Evolutionary conservation across 1,140 invertebrate genomes (phyloP), one percentile per base, ranked within the genome.

Genomic region (Halictus rubicundus): DNA sequence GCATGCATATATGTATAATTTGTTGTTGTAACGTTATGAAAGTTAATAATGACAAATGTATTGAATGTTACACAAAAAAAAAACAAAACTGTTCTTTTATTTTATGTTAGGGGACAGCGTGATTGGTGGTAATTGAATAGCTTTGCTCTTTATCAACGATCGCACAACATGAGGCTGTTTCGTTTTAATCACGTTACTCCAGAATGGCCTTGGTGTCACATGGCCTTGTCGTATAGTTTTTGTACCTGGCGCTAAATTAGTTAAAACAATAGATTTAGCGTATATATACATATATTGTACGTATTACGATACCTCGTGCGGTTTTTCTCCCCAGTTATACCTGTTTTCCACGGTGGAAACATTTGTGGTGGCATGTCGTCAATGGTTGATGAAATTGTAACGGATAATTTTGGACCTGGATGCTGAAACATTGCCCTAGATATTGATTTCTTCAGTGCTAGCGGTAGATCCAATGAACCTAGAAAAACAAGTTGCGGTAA

Each of bases 401-500:
- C 68, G 49, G 88, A 87, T 32, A 92, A 86, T 84, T 91, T 87
- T 25, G 90, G 86, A 64, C 86, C 87, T 37, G 88, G 70, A 66
- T 90, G 86, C 52, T 92, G 90, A 69, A 91, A 87, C 68, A 92
- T 91, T 23, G 92, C 91, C 77, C 91, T 84, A 10, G 90, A 92
- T 73, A 93, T 87, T 32, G 92, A 93, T 85, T 87, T 81, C 84
- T 88, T 86, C 64, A 93, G 91, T 6, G 92, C 89, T n/a, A 90
- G 88, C 8, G 92, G 92, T 59, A 93, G 82, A 86, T 93, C 92
- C 21, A 93, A 73, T 16, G 89, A 92, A 80, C 68, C 92, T 93
- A 52, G 42, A 86, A 2, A 23, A 32, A n/a, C 1, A 63, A 37
- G 69, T 65, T 60, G 72, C 59, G 0, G 23, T 66, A 64, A 57